Conservation (phyloP, 2,888 invertebrate genomes). For the Thereva unica region DNA sequence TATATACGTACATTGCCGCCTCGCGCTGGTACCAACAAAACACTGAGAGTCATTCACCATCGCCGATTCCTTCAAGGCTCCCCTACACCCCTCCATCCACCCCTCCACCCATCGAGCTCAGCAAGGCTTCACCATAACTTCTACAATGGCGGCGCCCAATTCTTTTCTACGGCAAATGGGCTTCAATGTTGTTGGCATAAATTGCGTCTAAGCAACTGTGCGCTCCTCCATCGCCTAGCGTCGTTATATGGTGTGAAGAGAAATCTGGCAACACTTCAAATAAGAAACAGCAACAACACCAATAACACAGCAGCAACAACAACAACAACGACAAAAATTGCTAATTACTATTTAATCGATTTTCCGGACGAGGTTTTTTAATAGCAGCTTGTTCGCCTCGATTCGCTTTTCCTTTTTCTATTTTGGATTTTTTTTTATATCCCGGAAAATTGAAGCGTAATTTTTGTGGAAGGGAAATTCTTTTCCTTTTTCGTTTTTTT, state of each 20-base stretch:
- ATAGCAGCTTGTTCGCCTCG: too few relatives aligned
- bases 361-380: not conserved
- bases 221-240: too few relatives aligned
- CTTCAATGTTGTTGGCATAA: too few relatives aligned
- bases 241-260: too few relatives aligned
- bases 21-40: not conserved
- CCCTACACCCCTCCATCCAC: not conserved
- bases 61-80: not conserved
- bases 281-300: not conserved
- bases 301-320: not conserved
- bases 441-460: too few relatives aligned
- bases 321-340: not conserved
- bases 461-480: too few relatives aligned
- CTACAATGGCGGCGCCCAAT: too few relatives aligned
- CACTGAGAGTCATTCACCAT: constrained; percentile 2
- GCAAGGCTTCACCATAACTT: not conserved
- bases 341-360: constrained; percentile 25
- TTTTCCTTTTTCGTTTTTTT: too few relatives aligned
- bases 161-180: too few relatives aligned
- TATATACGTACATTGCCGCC: constrained; percentile 3
- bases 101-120: not conserved
- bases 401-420: too few relatives aligned
- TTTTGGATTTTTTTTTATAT: too few relatives aligned
- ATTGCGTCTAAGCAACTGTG: too few relatives aligned
- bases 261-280: not conserved